Conservation (phyloP, 2,888 invertebrate species). For the Teleiodes luculella region DNA sequence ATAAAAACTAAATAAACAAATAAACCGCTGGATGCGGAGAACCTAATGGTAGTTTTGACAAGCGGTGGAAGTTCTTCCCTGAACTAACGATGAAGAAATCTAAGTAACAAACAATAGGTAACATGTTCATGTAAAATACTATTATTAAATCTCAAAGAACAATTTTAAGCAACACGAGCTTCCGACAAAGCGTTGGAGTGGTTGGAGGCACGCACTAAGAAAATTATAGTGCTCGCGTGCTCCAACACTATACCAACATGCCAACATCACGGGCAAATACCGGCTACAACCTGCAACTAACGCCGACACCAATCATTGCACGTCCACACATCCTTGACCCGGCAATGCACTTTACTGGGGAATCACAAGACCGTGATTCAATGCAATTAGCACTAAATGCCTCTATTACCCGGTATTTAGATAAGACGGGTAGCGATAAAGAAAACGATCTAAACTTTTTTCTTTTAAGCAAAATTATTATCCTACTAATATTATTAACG, state of each 20-base stretch:
- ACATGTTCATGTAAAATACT: too few relatives aligned
- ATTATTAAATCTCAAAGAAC: too few relatives aligned
- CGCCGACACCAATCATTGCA: constrained; percentile 31
- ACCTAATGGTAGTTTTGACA: too few relatives aligned
- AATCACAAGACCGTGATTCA: not conserved
- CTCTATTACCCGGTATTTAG: not conserved
- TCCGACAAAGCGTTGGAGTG: not conserved
- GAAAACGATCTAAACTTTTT: not conserved
- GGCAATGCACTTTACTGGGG: constrained; percentile 24
- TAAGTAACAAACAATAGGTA: too few relatives aligned
- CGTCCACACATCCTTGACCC: constrained; percentile 46
- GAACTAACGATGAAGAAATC: too few relatives aligned
- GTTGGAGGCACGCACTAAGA: constrained; percentile 11
- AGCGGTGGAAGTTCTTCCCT: too few relatives aligned
- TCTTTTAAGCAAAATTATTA: too few relatives aligned
- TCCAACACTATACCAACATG: not conserved
- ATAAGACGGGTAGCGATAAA: not conserved
- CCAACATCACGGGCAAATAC: constrained; percentile 26
- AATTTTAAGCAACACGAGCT: too few relatives aligned
- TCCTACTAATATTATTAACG: too few relatives aligned
- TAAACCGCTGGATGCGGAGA: too few relatives aligned
- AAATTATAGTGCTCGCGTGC: constrained; percentile 50
- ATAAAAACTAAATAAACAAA: too few relatives aligned
- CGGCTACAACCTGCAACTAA: too few relatives aligned
- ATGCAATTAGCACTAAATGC: not conserved